Percentiles rank a stretch among this genome's conserved stretches.
Conservation (phyloP, 2,888 invertebrate genomes). For the Oxycera nigricornis region DNA sequence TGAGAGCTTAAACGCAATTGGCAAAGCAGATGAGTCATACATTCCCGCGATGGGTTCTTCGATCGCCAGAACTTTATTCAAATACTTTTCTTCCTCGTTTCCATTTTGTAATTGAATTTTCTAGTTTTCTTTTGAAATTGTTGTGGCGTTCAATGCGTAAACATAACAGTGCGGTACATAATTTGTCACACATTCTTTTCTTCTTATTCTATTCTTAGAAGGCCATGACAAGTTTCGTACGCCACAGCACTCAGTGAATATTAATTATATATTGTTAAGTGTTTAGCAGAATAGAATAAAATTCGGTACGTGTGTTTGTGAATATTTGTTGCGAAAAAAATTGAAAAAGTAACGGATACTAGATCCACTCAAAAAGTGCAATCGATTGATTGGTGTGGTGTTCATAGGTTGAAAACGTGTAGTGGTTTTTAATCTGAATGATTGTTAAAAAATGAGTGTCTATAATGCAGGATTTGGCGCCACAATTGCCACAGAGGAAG, state of each 20-base stretch:
- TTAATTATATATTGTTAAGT: too few relatives aligned
- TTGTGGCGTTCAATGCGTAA: too few relatives aligned
- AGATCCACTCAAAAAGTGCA: neutral
- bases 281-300: neutral
- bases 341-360: neutral
- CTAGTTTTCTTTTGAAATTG: too few relatives aligned
- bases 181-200: neutral
- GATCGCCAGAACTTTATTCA: neutral
- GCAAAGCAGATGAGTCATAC: neutral
- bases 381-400: neutral
- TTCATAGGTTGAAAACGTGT: neutral
- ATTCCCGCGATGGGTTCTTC: neutral
- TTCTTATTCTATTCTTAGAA: too few relatives aligned
- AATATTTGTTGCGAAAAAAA: constrained; percentile 2
- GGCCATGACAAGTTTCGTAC: constrained; percentile 6
- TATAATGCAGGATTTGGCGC: constrained; percentile 37
- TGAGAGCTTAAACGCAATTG: neutral
- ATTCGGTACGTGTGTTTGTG: neutral
- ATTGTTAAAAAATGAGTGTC: constrained; percentile 27
- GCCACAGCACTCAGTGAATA: neutral
- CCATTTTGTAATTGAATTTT: too few relatives aligned
- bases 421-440: constrained; percentile 32
- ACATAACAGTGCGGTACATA: neutral
- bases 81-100: too few relatives aligned
- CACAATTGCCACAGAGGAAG: constrained; percentile 3